phyloP scores from a whole-genome alignment of 1,140 invertebrate species.

The Schlechtendalia chinensis region DNA sequence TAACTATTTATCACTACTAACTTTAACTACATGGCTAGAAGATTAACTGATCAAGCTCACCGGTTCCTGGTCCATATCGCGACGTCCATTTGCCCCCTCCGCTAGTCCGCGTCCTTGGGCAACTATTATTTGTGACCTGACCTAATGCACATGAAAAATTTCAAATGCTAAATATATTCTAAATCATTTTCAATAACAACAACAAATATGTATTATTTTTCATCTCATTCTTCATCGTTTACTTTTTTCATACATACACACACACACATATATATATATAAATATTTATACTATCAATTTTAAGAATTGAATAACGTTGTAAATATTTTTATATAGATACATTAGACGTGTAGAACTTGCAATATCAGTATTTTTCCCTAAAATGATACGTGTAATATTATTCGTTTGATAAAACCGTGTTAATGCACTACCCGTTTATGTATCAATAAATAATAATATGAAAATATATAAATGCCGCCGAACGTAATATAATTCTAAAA shows the following conservation, averaged over 20 bases:
- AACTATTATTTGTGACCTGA: constrained; percentile 45
- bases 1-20: constrained; percentile 40
- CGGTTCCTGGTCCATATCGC: constrained; percentile 47
- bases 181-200: constrained; percentile 31
- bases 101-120: constrained; percentile 26
- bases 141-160: constrained; percentile 43
- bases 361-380: too few relatives aligned
- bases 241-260: too few relatives aligned
- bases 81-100: constrained; percentile 41
- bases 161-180: constrained; percentile 27
- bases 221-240: background rate
- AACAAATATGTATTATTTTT: background rate
- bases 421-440: too few relatives aligned
- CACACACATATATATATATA: too few relatives aligned
- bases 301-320: background rate
- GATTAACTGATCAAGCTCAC: constrained; percentile 45
- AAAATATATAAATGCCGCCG: too few relatives aligned
- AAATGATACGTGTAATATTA: too few relatives aligned
- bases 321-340: background rate
- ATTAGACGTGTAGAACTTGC: too few relatives aligned
- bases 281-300: background rate
- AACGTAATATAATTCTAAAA: too few relatives aligned
- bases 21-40: constrained; percentile 38
- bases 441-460: too few relatives aligned
- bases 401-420: too few relatives aligned